Evolutionary conservation across 2,888 invertebrate species (phyloP).

Genomic region (Thecophora atra): DNA sequence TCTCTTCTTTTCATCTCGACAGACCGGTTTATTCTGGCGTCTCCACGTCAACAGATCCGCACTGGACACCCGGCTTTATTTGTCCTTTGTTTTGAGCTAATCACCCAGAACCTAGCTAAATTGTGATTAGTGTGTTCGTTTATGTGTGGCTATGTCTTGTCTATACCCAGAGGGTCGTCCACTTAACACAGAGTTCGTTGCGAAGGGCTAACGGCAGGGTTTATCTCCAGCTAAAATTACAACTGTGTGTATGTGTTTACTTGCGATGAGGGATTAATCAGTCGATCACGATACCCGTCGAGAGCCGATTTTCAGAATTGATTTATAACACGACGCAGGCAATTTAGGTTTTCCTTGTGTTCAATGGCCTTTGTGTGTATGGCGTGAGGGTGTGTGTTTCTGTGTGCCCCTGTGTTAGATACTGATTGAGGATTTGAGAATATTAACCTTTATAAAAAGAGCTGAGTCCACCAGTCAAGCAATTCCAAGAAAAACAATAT

Average conservation of each 20-base stretch:
- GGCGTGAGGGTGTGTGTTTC: background rate
- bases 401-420: background rate
- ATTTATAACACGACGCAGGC: conserved; percentile 17
- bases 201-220: background rate
- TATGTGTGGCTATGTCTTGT: background rate
- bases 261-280: conserved; percentile 15
- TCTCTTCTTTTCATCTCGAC: too few species aligned
- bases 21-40: too few species aligned
- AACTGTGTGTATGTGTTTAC: conserved; percentile 4
- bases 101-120: conserved; percentile 16
- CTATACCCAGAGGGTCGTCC: background rate
- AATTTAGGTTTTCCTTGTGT: background rate
- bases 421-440: too few species aligned
- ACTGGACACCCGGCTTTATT: background rate
- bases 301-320: conserved; percentile 16
- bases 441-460: too few species aligned
- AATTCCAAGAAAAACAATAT: too few species aligned
- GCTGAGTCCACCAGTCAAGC: too few species aligned
- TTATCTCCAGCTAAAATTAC: background rate
- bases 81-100: conserved; percentile 12
- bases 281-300: conserved; percentile 17
- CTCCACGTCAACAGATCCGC: background rate
- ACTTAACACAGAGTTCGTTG: too few species aligned
- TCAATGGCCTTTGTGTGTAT: background rate
- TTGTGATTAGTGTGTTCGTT: background rate